Conservation (phyloP, 1,140 invertebrate species). For the Caerostris darwini region DNA sequence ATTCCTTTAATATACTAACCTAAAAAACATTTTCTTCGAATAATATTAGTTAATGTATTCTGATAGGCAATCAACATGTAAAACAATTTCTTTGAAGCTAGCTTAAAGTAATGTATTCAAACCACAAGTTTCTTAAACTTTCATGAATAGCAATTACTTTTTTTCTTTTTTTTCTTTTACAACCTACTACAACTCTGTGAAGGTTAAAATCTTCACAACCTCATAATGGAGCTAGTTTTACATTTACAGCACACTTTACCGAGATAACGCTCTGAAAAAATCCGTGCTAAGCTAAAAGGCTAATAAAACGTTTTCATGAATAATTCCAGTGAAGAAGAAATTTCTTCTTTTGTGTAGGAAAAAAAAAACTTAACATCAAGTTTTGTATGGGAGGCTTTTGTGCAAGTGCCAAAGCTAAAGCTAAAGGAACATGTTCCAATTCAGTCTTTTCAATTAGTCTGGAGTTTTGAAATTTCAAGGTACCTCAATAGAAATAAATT, state of each 20-base stretch:
- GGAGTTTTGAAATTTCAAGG: not conserved
- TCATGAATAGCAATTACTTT: no score
- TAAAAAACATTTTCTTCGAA: no score
- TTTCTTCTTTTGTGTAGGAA: not conserved
- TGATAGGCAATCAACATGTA: no score
- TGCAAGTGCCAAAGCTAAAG: not conserved
- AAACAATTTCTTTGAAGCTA: no score
- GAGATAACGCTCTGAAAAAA: no score
- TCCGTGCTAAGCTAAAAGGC: not conserved
- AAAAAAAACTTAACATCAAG: not conserved
- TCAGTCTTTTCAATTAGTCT: not conserved
- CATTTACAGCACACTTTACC: not conserved
- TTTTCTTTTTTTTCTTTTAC: no score
- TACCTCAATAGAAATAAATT: conserved; percentile 19
- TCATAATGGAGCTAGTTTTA: not conserved
- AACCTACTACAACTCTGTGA: no score
- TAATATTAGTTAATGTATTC: no score
- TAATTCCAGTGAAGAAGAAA: not conserved
- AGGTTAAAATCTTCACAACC: not conserved
- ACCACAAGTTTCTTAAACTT: no score
- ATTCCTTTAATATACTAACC: no score
- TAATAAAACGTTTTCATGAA: conserved; percentile 8
- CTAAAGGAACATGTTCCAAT: not conserved
- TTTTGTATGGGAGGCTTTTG: not conserved
- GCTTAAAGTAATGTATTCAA: no score